Evolutionary conservation across 2,888 invertebrate genomes (phyloP).

Genomic region (Hydrotaea cyrtoneurina): DNA sequence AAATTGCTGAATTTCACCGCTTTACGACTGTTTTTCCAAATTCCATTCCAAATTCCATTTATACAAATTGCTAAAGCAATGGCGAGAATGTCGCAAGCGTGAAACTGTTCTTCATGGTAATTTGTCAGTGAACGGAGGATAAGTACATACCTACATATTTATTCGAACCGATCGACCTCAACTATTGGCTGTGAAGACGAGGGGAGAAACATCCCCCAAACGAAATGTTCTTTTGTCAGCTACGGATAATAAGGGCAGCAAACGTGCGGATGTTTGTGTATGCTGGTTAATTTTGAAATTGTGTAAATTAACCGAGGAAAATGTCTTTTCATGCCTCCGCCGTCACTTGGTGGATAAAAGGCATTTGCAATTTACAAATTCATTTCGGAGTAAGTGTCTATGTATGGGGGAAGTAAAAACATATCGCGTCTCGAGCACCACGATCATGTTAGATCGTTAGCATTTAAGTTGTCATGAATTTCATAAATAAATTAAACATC

Average conservation of each 20-base stretch:
- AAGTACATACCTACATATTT: neutral
- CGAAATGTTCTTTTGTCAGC: neutral
- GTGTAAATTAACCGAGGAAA: slow-evolving; percentile 21
- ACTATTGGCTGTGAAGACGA: neutral
- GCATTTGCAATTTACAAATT: neutral
- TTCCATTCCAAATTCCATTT: no score
- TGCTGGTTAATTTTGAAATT: slow-evolving; percentile 31
- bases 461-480: neutral
- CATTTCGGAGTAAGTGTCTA: neutral
- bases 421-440: neutral
- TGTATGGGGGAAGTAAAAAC: neutral
- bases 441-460: neutral
- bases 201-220: neutral
- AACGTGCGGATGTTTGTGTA: neutral
- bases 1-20: no score
- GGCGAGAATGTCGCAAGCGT: neutral
- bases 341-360: neutral
- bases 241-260: no score
- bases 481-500: neutral
- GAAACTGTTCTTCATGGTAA: slow-evolving; percentile 19
- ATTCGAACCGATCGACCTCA: neutral
- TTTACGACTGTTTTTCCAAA: no score
- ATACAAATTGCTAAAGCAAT: no score
- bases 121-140: slow-evolving; percentile 19
- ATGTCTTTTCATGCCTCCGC: neutral